Conservation (phyloP, 2,797 vertebrate species). For the Tenualosa thibaudeaui region DNA sequence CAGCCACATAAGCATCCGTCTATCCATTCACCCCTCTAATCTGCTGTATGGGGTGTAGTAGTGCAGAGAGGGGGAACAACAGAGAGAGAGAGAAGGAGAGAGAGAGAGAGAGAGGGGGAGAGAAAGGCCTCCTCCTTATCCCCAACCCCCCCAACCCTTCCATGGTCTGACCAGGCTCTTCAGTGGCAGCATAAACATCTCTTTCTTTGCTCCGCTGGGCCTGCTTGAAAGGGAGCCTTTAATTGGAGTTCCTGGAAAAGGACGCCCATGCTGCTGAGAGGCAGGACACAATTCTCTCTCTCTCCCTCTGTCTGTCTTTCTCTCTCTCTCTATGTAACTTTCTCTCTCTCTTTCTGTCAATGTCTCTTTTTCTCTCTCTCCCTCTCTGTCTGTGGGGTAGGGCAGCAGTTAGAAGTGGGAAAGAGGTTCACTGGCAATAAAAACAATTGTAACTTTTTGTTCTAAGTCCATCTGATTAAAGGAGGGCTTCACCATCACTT, state of each 20-base stretch:
- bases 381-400: constrained; percentile 26
- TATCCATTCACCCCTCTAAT: not conserved
- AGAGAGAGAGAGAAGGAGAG: constrained; percentile 32
- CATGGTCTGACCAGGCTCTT: constrained; percentile 61
- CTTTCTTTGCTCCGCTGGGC: constrained; percentile 72
- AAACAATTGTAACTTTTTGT: constrained; percentile 68
- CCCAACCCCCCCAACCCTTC: constrained; percentile 30
- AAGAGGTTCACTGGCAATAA: constrained; percentile 62
- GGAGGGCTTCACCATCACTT: constrained; percentile 55
- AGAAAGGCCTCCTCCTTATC: not conserved
- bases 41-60: not conserved
- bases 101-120: too few species aligned
- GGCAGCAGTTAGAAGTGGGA: constrained; percentile 64
- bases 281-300: constrained; percentile 35
- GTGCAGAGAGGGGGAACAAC: constrained; percentile 55
- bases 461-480: constrained; percentile 68
- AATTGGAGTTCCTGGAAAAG: constrained; percentile 72
- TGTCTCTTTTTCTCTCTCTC: not conserved
- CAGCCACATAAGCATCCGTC: not conserved
- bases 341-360: constrained; percentile 19
- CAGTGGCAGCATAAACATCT: constrained; percentile 75
- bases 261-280: constrained; percentile 45
- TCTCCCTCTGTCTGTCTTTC: not conserved
- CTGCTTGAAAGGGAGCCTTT: constrained; percentile 76
- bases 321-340: not conserved